Percentiles rank a stretch among this genome's conserved stretches.
phyloP scores from a whole-genome alignment of 2,888 invertebrate genomes.

The Portevinia maculata region DNA sequence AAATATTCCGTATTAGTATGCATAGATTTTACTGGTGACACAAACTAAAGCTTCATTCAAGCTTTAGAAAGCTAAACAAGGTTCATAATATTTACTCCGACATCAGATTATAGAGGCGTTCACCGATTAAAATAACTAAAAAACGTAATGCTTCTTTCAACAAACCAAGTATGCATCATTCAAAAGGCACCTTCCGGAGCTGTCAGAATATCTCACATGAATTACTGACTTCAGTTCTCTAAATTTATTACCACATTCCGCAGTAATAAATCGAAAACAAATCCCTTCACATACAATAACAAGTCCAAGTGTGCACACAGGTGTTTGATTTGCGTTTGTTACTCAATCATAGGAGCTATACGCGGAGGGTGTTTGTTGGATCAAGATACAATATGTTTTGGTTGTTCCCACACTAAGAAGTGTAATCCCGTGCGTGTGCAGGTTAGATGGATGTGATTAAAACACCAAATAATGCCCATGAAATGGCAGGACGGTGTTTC shows the following conservation, averaged over 20 bases:
- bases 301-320: constrained; percentile 46
- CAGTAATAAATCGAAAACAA: constrained; percentile 67
- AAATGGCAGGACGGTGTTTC: constrained; percentile 45
- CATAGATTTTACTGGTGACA: too few species aligned
- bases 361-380: constrained; percentile 58
- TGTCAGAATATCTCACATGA: constrained; percentile 35
- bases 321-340: constrained; percentile 42
- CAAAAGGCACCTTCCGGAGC: constrained; percentile 17
- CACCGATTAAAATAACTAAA: neutral
- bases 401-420: constrained; percentile 55
- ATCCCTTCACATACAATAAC: constrained; percentile 32
- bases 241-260: constrained; percentile 62
- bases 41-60: too few species aligned
- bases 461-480: constrained; percentile 47
- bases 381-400: neutral
- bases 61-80: too few species aligned
- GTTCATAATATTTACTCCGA: too few species aligned
- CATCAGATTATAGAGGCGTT: too few species aligned
- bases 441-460: constrained; percentile 41
- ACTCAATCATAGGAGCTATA: constrained; percentile 58
- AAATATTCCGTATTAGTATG: too few species aligned
- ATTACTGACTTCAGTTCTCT: constrained; percentile 49
- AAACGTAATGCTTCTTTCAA: neutral
- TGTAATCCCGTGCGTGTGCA: constrained; percentile 39
- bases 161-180: neutral